phyloP scores from a whole-genome alignment of 2,888 invertebrate genomes.

The Nasonia oneida region DNA sequence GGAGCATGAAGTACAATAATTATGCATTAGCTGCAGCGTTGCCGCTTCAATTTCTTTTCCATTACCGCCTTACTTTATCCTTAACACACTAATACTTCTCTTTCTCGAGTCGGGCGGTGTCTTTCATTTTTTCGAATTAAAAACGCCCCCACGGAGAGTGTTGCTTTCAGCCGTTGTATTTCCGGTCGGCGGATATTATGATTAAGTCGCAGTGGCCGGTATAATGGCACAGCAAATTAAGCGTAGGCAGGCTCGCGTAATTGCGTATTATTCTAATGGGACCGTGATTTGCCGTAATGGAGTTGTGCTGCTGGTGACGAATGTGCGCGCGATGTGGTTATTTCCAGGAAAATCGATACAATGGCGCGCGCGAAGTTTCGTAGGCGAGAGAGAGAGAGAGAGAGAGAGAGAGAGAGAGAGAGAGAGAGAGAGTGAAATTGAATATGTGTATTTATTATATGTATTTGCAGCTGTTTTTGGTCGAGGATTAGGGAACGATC shows the following conservation, averaged over 20 bases:
- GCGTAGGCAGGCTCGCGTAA: not conserved
- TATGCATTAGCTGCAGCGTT: not conserved
- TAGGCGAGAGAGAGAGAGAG: not conserved
- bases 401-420: not conserved
- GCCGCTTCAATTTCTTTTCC: conserved; percentile 19
- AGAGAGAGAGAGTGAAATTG: not conserved
- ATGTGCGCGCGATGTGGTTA: not conserved
- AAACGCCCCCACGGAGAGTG: not conserved
- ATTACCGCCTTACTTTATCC: not conserved
- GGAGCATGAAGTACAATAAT: not conserved
- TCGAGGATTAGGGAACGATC: too few relatives aligned
- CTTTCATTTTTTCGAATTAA: not conserved
- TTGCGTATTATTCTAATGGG: conserved; percentile 3
- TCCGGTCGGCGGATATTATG: conserved; percentile 7
- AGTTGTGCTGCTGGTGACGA: not conserved
- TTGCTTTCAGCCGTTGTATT: not conserved
- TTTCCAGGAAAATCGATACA: not conserved
- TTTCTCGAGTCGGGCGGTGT: too few relatives aligned
- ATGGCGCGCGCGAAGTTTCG: not conserved
- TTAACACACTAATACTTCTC: too few relatives aligned
- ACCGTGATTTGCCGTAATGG: not conserved
- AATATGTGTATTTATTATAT: too few relatives aligned
- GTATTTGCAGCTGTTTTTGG: too few relatives aligned
- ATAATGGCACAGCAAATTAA: not conserved
- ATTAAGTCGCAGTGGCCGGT: not conserved